Percentiles rank a stretch among this genome's conserved stretches.
Evolutionary conservation across 2,113 vertebrate species (phyloP).

Genomic region (Gasterosteus nipponicus): DNA sequence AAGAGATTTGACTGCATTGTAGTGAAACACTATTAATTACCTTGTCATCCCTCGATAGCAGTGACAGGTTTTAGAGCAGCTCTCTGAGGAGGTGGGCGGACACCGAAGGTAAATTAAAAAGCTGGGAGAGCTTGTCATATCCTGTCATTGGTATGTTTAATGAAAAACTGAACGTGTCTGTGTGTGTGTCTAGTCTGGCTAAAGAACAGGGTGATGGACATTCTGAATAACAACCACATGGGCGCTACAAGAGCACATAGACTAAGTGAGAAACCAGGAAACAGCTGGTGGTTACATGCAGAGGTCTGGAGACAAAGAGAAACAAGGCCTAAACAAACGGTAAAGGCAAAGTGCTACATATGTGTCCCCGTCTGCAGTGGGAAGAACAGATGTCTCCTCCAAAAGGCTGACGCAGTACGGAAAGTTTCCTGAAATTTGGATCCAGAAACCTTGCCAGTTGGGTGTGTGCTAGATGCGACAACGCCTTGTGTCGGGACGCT

Average conservation of each 20-base stretch:
- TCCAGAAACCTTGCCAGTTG: neutral
- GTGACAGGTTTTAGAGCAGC: conserved; percentile 68
- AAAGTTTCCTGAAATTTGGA: neutral
- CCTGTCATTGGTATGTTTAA: conserved; percentile 60
- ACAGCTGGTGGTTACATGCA: conserved; percentile 43
- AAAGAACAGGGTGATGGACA: conserved; percentile 27
- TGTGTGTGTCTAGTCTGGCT: conserved; percentile 12
- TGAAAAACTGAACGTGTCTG: conserved; percentile 44
- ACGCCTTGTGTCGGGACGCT: too few relatives aligned
- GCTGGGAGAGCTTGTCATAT: conserved; percentile 60
- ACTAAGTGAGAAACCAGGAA: conserved; percentile 37
- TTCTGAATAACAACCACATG: conserved; percentile 53
- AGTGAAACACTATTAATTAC: conserved; percentile 74
- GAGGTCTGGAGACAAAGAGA: conserved; percentile 41
- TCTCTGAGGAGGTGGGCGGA: conserved; percentile 67
- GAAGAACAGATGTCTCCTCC: neutral
- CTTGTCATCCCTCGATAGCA: conserved; percentile 71
- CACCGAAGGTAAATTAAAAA: conserved; percentile 68
- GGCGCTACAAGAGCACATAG: conserved; percentile 22
- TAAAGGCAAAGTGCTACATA: neutral
- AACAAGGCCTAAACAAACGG: conserved; percentile 25
- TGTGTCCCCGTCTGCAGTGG: neutral
- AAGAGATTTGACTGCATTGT: conserved; percentile 51
- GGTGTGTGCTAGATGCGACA: neutral
- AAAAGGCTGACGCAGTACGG: neutral